Conservation (phyloP, 2,797 vertebrate genomes). For the Sciurus carolinensis region DNA sequence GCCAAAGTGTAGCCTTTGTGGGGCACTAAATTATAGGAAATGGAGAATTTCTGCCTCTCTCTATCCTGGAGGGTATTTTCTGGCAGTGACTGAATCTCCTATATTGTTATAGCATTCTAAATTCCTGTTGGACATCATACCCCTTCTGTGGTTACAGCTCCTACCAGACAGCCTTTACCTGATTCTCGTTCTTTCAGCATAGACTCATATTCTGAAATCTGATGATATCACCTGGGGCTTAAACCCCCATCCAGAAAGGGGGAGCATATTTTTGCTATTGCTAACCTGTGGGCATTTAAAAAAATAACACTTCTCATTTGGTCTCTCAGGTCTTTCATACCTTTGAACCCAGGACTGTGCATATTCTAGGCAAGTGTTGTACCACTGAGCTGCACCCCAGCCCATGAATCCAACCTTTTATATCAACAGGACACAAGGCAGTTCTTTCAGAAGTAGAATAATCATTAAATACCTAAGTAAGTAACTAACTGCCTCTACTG, state of each 20-base stretch:
- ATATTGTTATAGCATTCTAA: neutral
- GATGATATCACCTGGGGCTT: neutral
- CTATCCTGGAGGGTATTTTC: neutral
- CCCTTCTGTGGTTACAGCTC: neutral
- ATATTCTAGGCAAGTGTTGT: too few relatives aligned
- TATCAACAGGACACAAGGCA: too few relatives aligned
- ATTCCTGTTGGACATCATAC: neutral
- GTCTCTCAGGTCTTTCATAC: neutral
- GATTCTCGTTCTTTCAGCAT: neutral
- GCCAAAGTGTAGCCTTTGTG: neutral
- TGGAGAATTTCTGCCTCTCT: neutral
- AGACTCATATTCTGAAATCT: neutral
- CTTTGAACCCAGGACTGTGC: too few relatives aligned
- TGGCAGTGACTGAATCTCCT: neutral
- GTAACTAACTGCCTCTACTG: neutral
- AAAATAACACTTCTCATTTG: neutral
- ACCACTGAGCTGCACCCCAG: too few relatives aligned
- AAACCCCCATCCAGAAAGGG: neutral
- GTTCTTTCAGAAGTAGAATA: too few relatives aligned
- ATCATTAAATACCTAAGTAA: neutral
- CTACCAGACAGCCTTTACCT: neutral
- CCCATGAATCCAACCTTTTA: too few relatives aligned
- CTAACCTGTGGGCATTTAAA: neutral
- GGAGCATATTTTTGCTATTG: neutral
- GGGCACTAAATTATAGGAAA: neutral